Base-by-base conservation (phyloP, 2,888 invertebrate genomes). In the Trisateles emortualis region DNA sequence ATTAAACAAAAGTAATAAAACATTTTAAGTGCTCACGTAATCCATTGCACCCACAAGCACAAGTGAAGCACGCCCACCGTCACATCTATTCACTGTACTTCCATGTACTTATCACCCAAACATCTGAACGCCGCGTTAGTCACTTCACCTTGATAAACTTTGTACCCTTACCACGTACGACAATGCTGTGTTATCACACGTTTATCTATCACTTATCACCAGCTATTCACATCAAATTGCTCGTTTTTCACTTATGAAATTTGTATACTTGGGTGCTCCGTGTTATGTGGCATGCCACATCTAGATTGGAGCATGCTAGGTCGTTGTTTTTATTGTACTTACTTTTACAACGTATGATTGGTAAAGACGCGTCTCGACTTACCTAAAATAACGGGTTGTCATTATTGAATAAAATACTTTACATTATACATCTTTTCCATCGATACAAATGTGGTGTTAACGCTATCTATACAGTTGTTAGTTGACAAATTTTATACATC, bases 61-160 rank as follows among this genome's bases (percentile, higher is more conserved):
- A 39, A 45, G 57, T 48, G 43, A 56, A 64, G 48, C 44, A 64
- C 68, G 41, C 69, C 69, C 68, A 72, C 70, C 53, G 49, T 8
- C 59, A 42, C 59, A 64, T 64, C 71, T 52, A 59, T 64, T 66
- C 54, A 52, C 49, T 45, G 39, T 66, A 64, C 46, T 46, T 70
- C 68, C 52, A 52, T 55, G 57, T 40, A 57, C 51, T 70, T 67
- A 69, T 69, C 69, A 41, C 56, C 53, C 53, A 47, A 64, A 68
- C 72, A 71, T 68, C 65, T 59, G 65, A 53, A 33, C 45, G 59
- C 52, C 54, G 62, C 67, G 76, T 76, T 77, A 79, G 74, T 80
- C 82, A 80, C 72, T 70, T 78, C 68, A 51, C 45, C 36, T 40
- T 65, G 81, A 82, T 81, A 82, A 78, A 77, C 79, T 74, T 64